Conservation (phyloP, 2,888 invertebrate species). For the Oxycera nigricornis region DNA sequence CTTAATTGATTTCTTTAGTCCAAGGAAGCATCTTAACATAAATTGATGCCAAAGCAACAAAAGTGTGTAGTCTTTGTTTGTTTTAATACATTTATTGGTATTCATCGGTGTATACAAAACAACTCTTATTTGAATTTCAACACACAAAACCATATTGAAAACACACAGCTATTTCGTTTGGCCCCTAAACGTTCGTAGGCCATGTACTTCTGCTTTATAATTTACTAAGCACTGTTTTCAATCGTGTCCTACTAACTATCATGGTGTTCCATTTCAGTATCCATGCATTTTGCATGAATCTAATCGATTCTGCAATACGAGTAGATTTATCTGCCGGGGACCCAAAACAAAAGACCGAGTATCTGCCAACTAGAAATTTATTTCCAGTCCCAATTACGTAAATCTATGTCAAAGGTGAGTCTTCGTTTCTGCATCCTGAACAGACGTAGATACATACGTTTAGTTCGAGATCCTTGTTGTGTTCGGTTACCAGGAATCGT, state of each 20-base stretch:
- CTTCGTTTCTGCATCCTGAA: no score
- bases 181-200: no score
- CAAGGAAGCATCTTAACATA: no score
- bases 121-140: no score
- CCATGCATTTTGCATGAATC: conserved; percentile 20
- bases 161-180: no score
- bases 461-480: not conserved
- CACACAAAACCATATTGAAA: no score
- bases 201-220: conserved; percentile 1
- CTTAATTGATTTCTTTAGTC: no score
- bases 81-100: no score
- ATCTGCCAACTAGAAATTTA: not conserved
- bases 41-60: no score
- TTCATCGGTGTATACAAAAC: no score
- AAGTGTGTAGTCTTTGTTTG: no score
- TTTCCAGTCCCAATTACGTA: not conserved
- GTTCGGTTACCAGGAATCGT: not conserved
- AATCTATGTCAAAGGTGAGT: conserved; percentile 16
- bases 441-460: no score
- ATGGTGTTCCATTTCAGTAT: not conserved
- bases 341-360: not conserved
- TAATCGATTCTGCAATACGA: not conserved
- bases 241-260: conserved; percentile 4
- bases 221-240: not conserved
- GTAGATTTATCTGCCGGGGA: not conserved